These are phyloP conservation scores for Eubasilissa splendida DNA, from an alignment of 2,888 invertebrate species.

Conservation along the genomic window DNA sequence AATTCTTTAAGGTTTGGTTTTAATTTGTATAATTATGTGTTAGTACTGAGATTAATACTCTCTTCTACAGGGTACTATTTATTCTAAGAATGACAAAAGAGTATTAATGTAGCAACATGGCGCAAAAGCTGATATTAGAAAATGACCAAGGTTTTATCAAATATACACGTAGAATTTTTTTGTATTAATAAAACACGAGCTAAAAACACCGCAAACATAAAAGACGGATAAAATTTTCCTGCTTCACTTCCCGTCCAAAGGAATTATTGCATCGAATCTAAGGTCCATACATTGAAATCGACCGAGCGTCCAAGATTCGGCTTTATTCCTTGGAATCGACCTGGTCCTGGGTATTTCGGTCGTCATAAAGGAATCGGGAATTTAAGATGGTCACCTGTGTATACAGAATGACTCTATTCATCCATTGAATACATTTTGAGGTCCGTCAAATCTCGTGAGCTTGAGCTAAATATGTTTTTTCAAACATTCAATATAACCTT, in stretches of 20 bases:
- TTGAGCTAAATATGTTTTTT: background rate
- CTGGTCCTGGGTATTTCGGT: background rate
- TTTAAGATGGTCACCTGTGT: conserved; percentile 41
- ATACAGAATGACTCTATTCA: conserved; percentile 39
- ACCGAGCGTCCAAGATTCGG: conserved; percentile 29
- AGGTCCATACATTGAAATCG: conserved; percentile 1
- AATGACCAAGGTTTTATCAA: no score
- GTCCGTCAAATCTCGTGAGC: conserved; percentile 30
- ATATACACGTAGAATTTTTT: no score
- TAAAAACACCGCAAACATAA: conserved; percentile 8
- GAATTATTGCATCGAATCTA: conserved; percentile 8
- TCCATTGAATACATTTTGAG: conserved; percentile 18
- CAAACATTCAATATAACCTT: no score
- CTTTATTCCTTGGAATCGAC: background rate
- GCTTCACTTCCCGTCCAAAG: conserved; percentile 44
- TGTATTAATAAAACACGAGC: background rate
- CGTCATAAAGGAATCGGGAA: conserved; percentile 30
- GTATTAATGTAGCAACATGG: no score
- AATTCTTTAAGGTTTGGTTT: no score
- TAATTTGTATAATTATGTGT: no score
- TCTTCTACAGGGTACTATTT: no score
- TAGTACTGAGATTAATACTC: no score
- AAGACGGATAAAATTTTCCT: conserved; percentile 44
- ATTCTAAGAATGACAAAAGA: no score
- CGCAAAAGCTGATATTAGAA: no score